Conservation (phyloP, 2,113 vertebrate species). For the Pavo muticus region DNA sequence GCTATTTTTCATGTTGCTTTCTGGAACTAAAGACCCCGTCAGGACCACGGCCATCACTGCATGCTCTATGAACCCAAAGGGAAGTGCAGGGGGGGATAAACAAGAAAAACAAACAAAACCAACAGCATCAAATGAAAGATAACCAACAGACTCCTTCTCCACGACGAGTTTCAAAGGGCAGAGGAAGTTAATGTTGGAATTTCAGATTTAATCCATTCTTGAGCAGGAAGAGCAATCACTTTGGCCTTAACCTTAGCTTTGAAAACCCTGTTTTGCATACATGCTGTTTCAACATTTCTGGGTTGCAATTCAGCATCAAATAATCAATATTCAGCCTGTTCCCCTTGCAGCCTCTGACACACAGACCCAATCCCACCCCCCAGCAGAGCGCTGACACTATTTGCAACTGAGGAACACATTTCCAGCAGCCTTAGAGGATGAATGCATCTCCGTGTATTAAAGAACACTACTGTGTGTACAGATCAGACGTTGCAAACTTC, state of each 20-base stretch:
- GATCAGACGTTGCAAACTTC: accelerated
- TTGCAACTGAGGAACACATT: background rate
- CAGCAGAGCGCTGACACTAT: background rate
- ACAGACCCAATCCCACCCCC: slow-evolving; percentile 24
- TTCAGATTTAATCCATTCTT: slow-evolving; percentile 61
- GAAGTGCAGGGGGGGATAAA: background rate
- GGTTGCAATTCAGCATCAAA: slow-evolving; percentile 66
- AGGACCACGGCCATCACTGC: background rate
- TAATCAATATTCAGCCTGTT: slow-evolving; percentile 68
- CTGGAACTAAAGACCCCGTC: background rate
- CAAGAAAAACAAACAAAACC: background rate
- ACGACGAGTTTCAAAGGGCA: background rate
- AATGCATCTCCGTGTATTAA: background rate
- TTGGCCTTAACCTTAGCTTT: slow-evolving; percentile 61
- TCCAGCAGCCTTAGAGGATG: background rate
- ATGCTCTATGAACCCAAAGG: background rate
- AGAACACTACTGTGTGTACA: background rate
- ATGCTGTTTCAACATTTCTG: slow-evolving; percentile 73
- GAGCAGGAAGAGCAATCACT: slow-evolving; percentile 59
- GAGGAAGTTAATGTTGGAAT: slow-evolving; percentile 50
- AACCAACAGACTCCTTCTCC: background rate
- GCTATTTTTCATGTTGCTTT: background rate
- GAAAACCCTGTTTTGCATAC: slow-evolving; percentile 59
- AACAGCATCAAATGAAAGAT: background rate
- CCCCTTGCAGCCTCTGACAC: slow-evolving; percentile 50